A percentile compares a stretch with the other conserved stretches of the same genome.
Conservation (phyloP, 2,888 invertebrate genomes). For the Lepetodrilus schrolli region DNA sequence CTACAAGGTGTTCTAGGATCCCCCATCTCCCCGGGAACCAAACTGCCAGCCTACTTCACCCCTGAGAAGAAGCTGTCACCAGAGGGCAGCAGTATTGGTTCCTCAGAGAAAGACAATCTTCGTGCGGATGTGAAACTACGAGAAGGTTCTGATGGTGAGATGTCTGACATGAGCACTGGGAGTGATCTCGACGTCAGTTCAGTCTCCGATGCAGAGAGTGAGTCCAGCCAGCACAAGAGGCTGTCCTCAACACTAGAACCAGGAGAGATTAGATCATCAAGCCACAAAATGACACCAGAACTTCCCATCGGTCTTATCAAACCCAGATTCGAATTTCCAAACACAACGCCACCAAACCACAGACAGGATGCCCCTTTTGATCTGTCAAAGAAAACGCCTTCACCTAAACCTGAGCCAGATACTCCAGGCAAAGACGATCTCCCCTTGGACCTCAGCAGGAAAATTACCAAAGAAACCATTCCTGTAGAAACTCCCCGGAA, state of each 20-base stretch:
- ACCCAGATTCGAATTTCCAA: background rate
- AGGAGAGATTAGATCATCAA: constrained; percentile 24
- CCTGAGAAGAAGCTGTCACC: constrained; percentile 34
- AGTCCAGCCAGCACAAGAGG: constrained; percentile 40
- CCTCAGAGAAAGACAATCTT: constrained; percentile 28
- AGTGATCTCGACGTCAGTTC: constrained; percentile 58
- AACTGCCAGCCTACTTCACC: constrained; percentile 34
- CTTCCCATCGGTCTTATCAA: background rate
- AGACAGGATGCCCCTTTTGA: constrained; percentile 23
- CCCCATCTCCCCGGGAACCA: constrained; percentile 36
- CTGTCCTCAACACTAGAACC: constrained; percentile 19
- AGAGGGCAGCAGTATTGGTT: background rate
- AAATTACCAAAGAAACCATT: constrained; percentile 28
- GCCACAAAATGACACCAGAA: background rate
- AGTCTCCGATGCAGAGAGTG: constrained; percentile 62
- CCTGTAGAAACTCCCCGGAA: constrained; percentile 61
- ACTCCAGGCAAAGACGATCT: constrained; percentile 36
- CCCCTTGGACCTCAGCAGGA: constrained; percentile 49
- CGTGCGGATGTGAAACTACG: constrained; percentile 7
- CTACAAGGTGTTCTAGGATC: constrained; percentile 33
- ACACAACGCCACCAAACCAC: background rate
- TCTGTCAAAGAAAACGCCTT: constrained; percentile 28
- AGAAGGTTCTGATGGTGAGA: constrained; percentile 38
- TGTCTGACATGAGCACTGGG: constrained; percentile 49
- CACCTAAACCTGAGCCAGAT: background rate